Conservation (phyloP, 2,797 vertebrate species). For the Alcedo quadribrachys region DNA sequence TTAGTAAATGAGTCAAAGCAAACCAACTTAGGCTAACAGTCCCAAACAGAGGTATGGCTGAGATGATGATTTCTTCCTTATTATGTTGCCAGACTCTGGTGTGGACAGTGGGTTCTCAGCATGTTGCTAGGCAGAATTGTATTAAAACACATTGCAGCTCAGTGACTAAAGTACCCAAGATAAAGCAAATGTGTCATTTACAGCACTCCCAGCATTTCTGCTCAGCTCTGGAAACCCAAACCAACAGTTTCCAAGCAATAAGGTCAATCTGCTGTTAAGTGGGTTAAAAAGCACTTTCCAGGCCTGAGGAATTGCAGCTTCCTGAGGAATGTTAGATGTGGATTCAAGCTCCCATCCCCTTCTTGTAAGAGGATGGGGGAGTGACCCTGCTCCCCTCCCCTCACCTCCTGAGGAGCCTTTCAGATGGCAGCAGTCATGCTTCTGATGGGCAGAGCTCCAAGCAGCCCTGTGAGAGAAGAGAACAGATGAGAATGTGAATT, state of each 20-base stretch:
- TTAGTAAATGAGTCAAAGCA: constrained; percentile 33
- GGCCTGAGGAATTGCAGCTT: neutral
- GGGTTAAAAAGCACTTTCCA: neutral
- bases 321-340: neutral
- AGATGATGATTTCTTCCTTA: neutral
- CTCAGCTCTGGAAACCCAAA: neutral
- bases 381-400: neutral
- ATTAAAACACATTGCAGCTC: constrained; percentile 18
- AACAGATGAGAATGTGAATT: neutral
- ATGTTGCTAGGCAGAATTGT: constrained; percentile 56
- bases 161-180: constrained; percentile 1
- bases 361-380: neutral
- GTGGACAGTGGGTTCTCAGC: constrained; percentile 33
- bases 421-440: no score
- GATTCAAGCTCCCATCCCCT: neutral
- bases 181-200: neutral
- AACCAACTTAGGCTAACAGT: constrained; percentile 12
- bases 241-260: neutral
- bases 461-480: neutral
- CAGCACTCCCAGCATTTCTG: neutral
- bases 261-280: neutral
- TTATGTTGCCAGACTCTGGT: neutral
- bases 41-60: constrained; percentile 35
- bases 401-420: no score
- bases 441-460: neutral